Base-by-base conservation (phyloP, 2,888 invertebrate species). In the Syritta pipiens region DNA sequence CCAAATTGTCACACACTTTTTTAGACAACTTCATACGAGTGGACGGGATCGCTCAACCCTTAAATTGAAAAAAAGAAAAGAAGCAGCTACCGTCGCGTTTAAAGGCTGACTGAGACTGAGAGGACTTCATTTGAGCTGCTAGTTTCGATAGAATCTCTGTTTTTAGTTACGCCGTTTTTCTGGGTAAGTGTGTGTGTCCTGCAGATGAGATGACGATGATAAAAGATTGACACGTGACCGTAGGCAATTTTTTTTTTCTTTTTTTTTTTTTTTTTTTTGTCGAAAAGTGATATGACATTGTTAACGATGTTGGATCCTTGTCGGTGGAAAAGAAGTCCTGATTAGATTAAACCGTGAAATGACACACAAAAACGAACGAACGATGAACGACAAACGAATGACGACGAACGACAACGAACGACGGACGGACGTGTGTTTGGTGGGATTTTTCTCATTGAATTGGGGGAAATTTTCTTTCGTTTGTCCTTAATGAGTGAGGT, bases 291-390 rank as follows among this genome's bases (percentile, higher is more conserved):
- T 74, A 79, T 74, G 67, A 72, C 79, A 68, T 74, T 74, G 79
- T 79, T 79, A 79, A 74, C 79, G 67, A 79, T 72, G 67, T 65
- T 57, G 28, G 62, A 72, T 72, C 67, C 72, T 79, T 67, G 67
- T 74, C 67, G 68, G 67, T 79, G 46, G 49, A 44, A 6, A 51
- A 30, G 44, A 44, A 10, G 24, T 57, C 44, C 37, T 63, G 79
- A 79, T 79, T 79, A 79, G 79, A 79, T 79, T 79, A 79, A 72
- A 79, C 74, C 74, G 17, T 67, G 74, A 55, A 79, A 79, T 68
- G 67, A 77, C 77, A 77, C 77, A 77, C 40, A 77, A 55, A 42
- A 32, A 12, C 72, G 32, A 26, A 14, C 5, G 35, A 35, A n/a
- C n/a, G n/a, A n/a, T n/a, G n/a, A n/a, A n/a, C n/a, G n/a, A n/a